Conservation (phyloP, 1,140 invertebrate genomes). For the Lepidurus apus region DNA sequence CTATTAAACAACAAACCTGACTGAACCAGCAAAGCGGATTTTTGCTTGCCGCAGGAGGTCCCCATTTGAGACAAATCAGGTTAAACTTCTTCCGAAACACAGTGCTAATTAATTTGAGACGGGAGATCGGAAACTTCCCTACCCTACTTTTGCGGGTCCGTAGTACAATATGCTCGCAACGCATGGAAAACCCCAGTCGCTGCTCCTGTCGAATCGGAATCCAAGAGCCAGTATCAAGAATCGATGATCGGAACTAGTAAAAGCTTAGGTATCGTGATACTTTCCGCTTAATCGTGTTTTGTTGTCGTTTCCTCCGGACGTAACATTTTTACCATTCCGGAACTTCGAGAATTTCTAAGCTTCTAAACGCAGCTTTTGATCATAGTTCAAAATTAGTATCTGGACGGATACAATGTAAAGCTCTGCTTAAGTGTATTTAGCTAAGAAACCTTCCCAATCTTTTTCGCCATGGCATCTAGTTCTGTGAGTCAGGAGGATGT, state of each 20-base stretch:
- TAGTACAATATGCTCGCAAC: background rate
- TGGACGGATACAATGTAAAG: background rate
- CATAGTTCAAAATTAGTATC: background rate
- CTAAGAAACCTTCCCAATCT: background rate
- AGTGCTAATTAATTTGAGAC: background rate
- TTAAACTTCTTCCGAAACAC: background rate
- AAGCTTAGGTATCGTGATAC: constrained; percentile 21
- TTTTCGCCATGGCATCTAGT: constrained; percentile 55
- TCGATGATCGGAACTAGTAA: background rate
- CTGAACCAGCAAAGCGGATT: background rate
- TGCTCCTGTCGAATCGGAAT: background rate
- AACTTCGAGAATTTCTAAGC: background rate
- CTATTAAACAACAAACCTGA: background rate
- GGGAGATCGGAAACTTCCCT: too few relatives aligned
- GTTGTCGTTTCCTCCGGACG: constrained; percentile 22
- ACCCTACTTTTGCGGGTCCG: too few relatives aligned
- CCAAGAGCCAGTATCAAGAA: background rate
- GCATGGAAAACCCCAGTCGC: background rate
- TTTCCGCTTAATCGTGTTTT: constrained; percentile 24
- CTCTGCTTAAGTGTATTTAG: background rate
- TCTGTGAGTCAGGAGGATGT: constrained; percentile 61
- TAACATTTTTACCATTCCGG: background rate
- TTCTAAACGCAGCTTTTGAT: background rate
- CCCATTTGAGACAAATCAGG: background rate
- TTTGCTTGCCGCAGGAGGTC: background rate